These are phyloP conservation scores for Cyclophora punctaria DNA, from an alignment of 2,888 invertebrate genomes.

Conservation along the genomic window DNA sequence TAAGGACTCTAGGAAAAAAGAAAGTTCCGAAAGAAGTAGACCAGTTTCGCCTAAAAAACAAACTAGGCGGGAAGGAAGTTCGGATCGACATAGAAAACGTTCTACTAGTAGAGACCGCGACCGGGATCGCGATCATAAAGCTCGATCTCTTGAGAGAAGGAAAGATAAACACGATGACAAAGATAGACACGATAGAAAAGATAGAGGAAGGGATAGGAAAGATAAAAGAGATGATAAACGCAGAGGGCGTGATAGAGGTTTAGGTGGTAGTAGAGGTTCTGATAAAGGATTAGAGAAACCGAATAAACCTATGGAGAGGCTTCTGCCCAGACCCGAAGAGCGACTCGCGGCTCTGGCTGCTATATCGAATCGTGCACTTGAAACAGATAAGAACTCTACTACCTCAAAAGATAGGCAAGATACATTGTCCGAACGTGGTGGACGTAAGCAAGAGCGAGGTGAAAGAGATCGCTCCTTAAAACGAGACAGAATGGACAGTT, in stretches of 20 bases:
- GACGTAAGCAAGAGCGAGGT: constrained; percentile 61
- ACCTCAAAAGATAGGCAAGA: constrained; percentile 67
- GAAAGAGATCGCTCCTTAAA: constrained; percentile 72
- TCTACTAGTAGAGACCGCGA: constrained; percentile 68
- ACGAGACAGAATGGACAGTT: constrained; percentile 61
- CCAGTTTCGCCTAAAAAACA: constrained; percentile 69
- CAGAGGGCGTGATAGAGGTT: constrained; percentile 62
- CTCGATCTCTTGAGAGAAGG: constrained; percentile 63
- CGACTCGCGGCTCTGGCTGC: constrained; percentile 76
- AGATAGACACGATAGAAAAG: constrained; percentile 79
- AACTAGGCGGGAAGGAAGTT: constrained; percentile 53
- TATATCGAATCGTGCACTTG: constrained; percentile 63
- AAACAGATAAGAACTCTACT: constrained; percentile 61
- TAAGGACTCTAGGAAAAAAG: constrained; percentile 63
- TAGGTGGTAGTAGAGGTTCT: constrained; percentile 57
- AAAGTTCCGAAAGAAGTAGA: constrained; percentile 65
- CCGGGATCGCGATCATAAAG: constrained; percentile 68
- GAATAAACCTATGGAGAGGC: constrained; percentile 76
- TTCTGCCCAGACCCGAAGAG: constrained; percentile 78
- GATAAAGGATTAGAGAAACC: constrained; percentile 77
- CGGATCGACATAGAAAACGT: constrained; percentile 58
- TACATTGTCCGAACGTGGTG: constrained; percentile 62
- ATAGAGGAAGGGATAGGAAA: constrained; percentile 80
- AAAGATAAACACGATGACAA: constrained; percentile 74
- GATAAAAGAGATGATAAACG: constrained; percentile 73